A percentile compares a stretch with the other conserved stretches of the same genome.
These are phyloP conservation scores for Microdon myrmicae DNA, from an alignment of 2,888 invertebrate genomes.

Conservation along the genomic window DNA sequence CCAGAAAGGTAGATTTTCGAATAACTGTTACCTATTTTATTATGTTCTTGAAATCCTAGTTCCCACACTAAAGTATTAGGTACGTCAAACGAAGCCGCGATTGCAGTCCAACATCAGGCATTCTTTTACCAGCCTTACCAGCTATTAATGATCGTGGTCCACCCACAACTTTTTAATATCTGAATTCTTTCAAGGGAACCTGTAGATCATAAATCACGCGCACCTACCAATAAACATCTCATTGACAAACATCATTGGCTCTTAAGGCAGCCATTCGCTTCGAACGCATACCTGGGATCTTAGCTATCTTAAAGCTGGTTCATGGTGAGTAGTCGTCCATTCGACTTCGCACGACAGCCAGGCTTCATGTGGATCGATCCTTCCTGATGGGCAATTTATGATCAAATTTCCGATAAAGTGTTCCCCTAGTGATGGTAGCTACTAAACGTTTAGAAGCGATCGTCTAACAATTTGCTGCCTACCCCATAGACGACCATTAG, in stretches of 20 bases:
- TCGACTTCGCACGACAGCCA: slow-evolving; percentile 24
- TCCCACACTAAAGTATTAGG: too few relatives aligned
- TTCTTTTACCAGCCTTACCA: too few relatives aligned
- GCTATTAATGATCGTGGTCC: too few relatives aligned
- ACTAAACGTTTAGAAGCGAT: slow-evolving; percentile 23
- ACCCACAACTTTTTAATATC: too few relatives aligned
- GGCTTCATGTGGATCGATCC: slow-evolving; percentile 9
- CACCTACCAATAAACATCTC: slow-evolving; percentile 27
- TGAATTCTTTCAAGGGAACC: too few relatives aligned
- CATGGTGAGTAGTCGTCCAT: too few relatives aligned
- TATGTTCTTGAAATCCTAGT: too few relatives aligned
- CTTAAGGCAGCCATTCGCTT: slow-evolving; percentile 36
- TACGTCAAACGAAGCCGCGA: too few relatives aligned
- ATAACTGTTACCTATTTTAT: too few relatives aligned
- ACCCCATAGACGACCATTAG: slow-evolving; percentile 4
- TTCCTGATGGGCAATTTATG: slow-evolving; percentile 26
- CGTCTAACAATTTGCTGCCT: slow-evolving; percentile 37
- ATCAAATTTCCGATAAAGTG: slow-evolving; percentile 10
- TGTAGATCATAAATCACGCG: slow-evolving; percentile 18
- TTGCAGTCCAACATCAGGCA: too few relatives aligned
- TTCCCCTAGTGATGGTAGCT: slow-evolving; percentile 12
- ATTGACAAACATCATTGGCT: slow-evolving; percentile 38
- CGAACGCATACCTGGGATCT: slow-evolving; percentile 8
- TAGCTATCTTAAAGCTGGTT: too few relatives aligned
- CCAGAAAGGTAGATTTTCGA: too few relatives aligned